These are phyloP conservation scores for Empidonax traillii DNA, from an alignment of 2,113 vertebrate species.

Conservation along the genomic window DNA sequence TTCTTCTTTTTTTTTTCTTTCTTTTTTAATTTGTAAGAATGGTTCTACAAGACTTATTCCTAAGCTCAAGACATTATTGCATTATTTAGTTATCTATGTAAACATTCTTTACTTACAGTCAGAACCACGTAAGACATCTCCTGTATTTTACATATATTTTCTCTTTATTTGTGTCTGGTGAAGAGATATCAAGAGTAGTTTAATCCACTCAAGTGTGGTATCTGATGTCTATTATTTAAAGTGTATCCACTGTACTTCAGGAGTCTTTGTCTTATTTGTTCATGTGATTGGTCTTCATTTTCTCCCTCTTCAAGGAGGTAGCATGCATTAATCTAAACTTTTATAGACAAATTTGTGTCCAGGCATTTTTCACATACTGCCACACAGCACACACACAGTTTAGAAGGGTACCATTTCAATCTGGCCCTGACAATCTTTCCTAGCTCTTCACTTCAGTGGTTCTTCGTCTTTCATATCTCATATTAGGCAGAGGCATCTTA, in stretches of 20 bases:
- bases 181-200: background rate
- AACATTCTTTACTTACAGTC: background rate
- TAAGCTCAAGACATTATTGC: background rate
- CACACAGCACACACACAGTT: background rate
- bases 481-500: background rate
- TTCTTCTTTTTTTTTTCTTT: background rate
- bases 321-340: background rate
- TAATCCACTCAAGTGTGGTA: background rate
- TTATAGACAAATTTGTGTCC: background rate
- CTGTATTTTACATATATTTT: background rate
- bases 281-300: background rate
- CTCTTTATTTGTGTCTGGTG: background rate
- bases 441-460: background rate
- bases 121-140: background rate
- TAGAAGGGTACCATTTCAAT: background rate
- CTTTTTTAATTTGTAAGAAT: no score
- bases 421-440: background rate
- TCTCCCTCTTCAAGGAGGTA: background rate
- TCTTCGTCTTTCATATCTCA: background rate
- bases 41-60: background rate
- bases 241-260: background rate
- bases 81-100: background rate
- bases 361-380: background rate
- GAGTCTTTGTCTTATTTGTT: background rate
- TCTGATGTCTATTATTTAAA: background rate